Evolutionary conservation across 1,140 invertebrate genomes (phyloP).

Genomic region (Brachionus plicatilis): DNA sequence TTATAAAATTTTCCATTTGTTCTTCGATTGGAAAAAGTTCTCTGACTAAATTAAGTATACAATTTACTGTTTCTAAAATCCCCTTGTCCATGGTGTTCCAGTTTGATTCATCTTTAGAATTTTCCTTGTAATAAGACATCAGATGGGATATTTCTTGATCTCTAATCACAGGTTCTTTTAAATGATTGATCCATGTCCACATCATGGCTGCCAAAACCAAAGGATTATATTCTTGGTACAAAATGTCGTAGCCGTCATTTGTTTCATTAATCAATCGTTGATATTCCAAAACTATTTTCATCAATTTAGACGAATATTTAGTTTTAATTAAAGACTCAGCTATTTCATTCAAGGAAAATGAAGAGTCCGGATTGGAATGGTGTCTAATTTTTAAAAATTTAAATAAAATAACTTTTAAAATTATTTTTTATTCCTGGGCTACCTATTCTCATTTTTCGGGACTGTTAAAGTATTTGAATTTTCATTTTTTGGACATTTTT

Average conservation of each 20-base stretch:
- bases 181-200: conserved; percentile 28
- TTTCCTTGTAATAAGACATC: background rate
- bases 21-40: conserved; percentile 7
- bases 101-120: background rate
- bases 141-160: conserved; percentile 20
- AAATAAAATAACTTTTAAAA: background rate
- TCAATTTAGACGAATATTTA: background rate
- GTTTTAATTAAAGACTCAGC: background rate
- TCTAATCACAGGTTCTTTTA: conserved; percentile 29
- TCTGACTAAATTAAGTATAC: background rate
- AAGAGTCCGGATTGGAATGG: background rate
- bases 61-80: background rate
- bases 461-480: background rate
- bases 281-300: background rate
- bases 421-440: background rate
- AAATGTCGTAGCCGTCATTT: background rate
- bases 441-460: background rate
- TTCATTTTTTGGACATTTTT: background rate
- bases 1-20: background rate
- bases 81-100: background rate
- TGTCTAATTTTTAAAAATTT: background rate
- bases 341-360: background rate
- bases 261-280: background rate
- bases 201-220: background rate
- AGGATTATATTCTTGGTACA: conserved; percentile 17